Conservation (phyloP, 2,888 invertebrate species). For the Beris chalybata region DNA sequence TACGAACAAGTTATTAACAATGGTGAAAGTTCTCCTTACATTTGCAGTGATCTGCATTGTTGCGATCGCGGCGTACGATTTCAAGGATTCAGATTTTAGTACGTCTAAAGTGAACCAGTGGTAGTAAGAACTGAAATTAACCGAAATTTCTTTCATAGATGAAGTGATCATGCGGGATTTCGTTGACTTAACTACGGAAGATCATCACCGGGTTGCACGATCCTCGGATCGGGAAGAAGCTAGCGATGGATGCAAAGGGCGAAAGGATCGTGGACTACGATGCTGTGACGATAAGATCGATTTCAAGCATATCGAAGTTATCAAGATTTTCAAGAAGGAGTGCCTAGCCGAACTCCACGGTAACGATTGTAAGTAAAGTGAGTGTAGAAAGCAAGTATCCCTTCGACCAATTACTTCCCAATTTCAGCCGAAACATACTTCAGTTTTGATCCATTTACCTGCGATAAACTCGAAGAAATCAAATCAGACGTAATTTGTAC, state of each 20-base stretch:
- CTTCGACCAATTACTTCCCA: conserved; percentile 8
- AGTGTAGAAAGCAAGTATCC: neutral
- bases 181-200: conserved; percentile 37
- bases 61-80: conserved; percentile 42
- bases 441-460: conserved; percentile 44
- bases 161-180: conserved; percentile 43
- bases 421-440: conserved; percentile 21
- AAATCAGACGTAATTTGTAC: conserved; percentile 43
- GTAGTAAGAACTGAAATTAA: neutral
- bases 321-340: conserved; percentile 39
- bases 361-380: conserved; percentile 37
- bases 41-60: neutral
- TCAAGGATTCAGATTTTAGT: conserved; percentile 45
- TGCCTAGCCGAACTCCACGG: conserved; percentile 41
- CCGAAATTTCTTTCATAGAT: conserved; percentile 38
- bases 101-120: conserved; percentile 22
- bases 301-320: conserved; percentile 33
- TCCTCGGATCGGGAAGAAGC: conserved; percentile 34
- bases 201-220: conserved; percentile 39
- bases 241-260: conserved; percentile 38
- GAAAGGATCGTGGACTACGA: conserved; percentile 37
- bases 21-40: neutral
- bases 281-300: conserved; percentile 44
- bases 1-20: neutral
- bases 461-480: conserved; percentile 41